These are phyloP conservation scores for Myathropa florea DNA, from an alignment of 2,888 invertebrate genomes.

Conservation along the genomic window DNA sequence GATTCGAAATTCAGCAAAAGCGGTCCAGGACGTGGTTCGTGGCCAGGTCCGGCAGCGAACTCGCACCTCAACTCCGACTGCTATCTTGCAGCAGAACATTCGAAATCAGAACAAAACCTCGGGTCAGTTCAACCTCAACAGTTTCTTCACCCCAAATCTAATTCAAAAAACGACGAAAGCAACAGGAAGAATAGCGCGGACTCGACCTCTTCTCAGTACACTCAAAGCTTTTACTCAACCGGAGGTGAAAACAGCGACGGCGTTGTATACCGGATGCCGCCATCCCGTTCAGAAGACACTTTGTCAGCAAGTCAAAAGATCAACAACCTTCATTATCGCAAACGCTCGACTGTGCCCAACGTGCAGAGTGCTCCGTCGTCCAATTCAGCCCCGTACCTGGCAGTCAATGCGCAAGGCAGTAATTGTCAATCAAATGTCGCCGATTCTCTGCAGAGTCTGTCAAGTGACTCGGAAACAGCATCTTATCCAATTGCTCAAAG, in stretches of 20 bases:
- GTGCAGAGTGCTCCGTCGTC: constrained; percentile 65
- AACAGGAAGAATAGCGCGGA: constrained; percentile 83
- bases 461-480: constrained; percentile 84
- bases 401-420: constrained; percentile 81
- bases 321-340: constrained; percentile 81
- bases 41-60: constrained; percentile 87
- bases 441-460: constrained; percentile 86
- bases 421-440: constrained; percentile 79
- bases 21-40: constrained; percentile 90
- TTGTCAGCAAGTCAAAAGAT: constrained; percentile 79
- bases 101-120: constrained; percentile 90
- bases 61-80: constrained; percentile 82
- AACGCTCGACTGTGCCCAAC: constrained; percentile 52
- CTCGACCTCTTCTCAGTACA: constrained; percentile 83
- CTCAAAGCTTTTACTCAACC: constrained; percentile 80
- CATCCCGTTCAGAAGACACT: constrained; percentile 91
- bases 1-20: constrained; percentile 89
- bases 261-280: constrained; percentile 83
- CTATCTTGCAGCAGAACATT: constrained; percentile 86
- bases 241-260: constrained; percentile 75
- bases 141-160: constrained; percentile 62
- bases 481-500: constrained; percentile 82
- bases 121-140: constrained; percentile 72
- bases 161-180: constrained; percentile 79
- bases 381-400: constrained; percentile 85